A percentile compares a stretch with the other conserved stretches of the same genome.
Conservation (phyloP, 2,113 vertebrate species). For the Mus spicilegus region DNA sequence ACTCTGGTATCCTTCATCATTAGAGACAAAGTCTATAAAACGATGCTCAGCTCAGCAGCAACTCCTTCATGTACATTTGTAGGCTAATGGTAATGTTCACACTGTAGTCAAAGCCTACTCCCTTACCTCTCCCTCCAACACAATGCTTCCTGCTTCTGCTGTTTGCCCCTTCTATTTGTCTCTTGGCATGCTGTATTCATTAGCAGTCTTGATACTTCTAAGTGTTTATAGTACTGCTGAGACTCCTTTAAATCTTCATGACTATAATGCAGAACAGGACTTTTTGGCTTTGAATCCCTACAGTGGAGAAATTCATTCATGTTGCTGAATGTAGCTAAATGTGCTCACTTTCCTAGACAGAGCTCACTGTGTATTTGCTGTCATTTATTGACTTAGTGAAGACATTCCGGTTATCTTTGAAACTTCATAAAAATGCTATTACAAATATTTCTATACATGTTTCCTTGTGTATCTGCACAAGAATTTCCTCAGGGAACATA, state of each 20-base stretch:
- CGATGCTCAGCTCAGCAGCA: not conserved
- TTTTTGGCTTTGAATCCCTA: not conserved
- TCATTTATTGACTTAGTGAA: not conserved
- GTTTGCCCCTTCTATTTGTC: not conserved
- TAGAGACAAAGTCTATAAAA: not conserved
- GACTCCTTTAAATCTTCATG: not conserved
- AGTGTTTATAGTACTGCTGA: not conserved
- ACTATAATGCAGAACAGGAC: not conserved
- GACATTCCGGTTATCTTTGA: not conserved
- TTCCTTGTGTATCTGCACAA: not conserved
- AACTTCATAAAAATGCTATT: not conserved
- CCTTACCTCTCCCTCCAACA: not conserved
- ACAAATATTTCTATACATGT: not conserved
- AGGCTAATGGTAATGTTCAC: not conserved
- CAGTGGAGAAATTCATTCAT: not conserved
- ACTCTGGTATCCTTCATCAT: not conserved
- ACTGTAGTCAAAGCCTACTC: not conserved
- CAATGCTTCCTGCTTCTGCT: not conserved
- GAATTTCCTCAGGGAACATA: not conserved
- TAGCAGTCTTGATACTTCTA: not conserved
- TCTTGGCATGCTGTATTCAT: not conserved
- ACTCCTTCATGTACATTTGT: not conserved
- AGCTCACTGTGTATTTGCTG: not conserved
- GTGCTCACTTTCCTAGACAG: not conserved
- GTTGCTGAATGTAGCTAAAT: not conserved